A percentile compares a stretch with the other conserved stretches of the same genome.
Conservation (phyloP, 2,797 vertebrate genomes). For the Paramormyrops hopkinsi region DNA sequence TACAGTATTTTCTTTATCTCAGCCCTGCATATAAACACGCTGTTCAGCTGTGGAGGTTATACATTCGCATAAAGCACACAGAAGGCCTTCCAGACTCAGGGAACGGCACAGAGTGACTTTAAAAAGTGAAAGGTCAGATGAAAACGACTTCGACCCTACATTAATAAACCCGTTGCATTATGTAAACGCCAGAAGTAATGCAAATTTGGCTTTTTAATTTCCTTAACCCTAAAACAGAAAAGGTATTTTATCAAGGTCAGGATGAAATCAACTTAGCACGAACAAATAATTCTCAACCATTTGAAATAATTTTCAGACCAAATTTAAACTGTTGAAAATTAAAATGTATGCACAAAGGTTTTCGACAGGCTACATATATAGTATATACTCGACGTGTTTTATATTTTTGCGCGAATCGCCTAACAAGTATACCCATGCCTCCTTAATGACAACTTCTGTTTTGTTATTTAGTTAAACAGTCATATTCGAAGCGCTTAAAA, state of each 20-base stretch:
- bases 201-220: background rate
- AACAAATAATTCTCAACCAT: background rate
- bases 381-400: background rate
- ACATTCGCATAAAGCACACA: background rate
- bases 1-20: background rate
- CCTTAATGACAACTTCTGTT: background rate
- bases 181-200: background rate
- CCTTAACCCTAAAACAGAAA: background rate
- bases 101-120: background rate
- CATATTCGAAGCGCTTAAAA: background rate
- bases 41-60: background rate
- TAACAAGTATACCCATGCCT: background rate
- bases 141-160: background rate
- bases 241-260: background rate
- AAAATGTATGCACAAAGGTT: background rate
- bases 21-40: background rate
- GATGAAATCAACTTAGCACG: background rate
- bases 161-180: background rate
- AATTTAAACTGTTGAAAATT: background rate
- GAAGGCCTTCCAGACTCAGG: background rate
- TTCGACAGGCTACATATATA: background rate
- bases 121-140: conserved; percentile 1
- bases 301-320: background rate
- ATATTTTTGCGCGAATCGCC: background rate
- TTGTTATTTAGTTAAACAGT: conserved; percentile 5